These are phyloP conservation scores for Brachyhypopomus gauderio DNA, from an alignment of 2,113 vertebrate species.

Conservation along the genomic window DNA sequence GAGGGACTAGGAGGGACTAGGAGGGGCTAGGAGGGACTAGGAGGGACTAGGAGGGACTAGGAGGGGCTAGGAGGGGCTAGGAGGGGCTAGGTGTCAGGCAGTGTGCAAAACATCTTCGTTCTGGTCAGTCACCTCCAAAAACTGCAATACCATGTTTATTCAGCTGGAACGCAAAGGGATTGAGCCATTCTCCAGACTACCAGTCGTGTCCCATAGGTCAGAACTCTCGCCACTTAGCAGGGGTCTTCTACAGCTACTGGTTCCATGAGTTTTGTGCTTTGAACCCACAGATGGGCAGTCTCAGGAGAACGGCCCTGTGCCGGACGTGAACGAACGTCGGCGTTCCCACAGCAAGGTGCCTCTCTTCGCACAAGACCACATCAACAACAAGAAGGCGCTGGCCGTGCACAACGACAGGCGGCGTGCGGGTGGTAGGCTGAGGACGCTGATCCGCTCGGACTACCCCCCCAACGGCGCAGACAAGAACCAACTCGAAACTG, in stretches of 20 bases:
- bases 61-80: no score
- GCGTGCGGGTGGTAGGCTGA: conserved; percentile 81
- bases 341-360: conserved; percentile 78
- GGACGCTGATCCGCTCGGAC: conserved; percentile 76
- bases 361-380: conserved; percentile 71
- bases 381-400: conserved; percentile 81
- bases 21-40: no score
- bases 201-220: neutral
- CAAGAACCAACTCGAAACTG: conserved; percentile 88
- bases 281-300: conserved; percentile 75
- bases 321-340: conserved; percentile 76
- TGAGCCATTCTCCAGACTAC: neutral
- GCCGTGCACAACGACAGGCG: conserved; percentile 86
- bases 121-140: neutral
- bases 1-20: neutral
- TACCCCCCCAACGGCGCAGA: conserved; percentile 74
- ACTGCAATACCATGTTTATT: conserved; percentile 25
- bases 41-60: no score
- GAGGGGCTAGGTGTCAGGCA: neutral
- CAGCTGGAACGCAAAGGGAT: conserved; percentile 20
- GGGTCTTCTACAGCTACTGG: no score
- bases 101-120: neutral
- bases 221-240: neutral
- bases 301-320: conserved; percentile 70
- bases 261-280: no score